Base-by-base conservation (phyloP, 92 coral and sea anemone genomes). In the Ricordea florida region DNA sequence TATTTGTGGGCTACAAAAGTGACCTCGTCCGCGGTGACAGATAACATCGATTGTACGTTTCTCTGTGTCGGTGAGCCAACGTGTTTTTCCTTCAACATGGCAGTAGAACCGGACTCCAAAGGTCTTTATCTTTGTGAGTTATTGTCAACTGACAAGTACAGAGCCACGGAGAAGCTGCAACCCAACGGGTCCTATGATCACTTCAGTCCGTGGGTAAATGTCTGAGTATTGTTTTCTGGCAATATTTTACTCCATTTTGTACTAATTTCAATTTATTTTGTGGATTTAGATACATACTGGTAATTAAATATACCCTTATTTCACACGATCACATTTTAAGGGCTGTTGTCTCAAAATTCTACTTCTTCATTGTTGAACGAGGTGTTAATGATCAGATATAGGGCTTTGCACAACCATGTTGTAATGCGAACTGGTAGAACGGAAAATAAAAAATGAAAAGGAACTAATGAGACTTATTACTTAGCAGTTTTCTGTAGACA, bases 181-280 rank as follows among this genome's bases (percentile, higher is more conserved):
- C 33, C 6, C 30, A 51, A 50, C 25, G 23, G 1, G 15, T 18
- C 49, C 2, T 68, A 49, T 26, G 36, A 50, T 50, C 61, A 67
- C 35, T 67, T 17, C 74, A 67, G 74, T 10, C 74, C 74, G 6
- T 48, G 28, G 74, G 74, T 48, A 15, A 66, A n/a, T n/a, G 46
- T 13, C 13, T 5, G 0, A 31, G 20, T 14, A 1, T 22, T 15
- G 24, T 9, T n/a, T n/a, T n/a, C n/a, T n/a, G n/a, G n/a, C n/a
- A n/a, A n/a, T n/a, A n/a, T 25, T 24, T 53, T 5, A 29, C 15
- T 2, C 35, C 8, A 30, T 47, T 20, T 0, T 47, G 5, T 20
- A 20, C 10, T 0, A 20, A 5, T 1, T n/a, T 47, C 11, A 16
- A n/a, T 20, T 1, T 20, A 20, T 20, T 20, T 5, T 47, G 20